Conservation (phyloP, 2,888 invertebrate genomes). For the Argynnis bischoffii region DNA sequence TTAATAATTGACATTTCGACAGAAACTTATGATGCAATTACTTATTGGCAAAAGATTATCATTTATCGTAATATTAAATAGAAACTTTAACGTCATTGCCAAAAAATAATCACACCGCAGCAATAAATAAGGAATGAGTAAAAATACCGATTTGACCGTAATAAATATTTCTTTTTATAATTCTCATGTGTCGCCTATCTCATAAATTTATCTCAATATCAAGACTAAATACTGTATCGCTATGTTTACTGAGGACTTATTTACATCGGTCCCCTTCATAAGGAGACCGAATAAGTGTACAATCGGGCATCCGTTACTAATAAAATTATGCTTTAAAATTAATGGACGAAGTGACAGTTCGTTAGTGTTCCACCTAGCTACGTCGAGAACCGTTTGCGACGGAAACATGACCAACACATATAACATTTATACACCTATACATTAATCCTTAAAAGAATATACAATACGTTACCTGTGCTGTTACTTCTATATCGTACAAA, state of each 20-base stretch:
- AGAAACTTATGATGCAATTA: conserved; percentile 44
- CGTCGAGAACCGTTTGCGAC: conserved; percentile 79
- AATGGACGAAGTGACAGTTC: conserved; percentile 82
- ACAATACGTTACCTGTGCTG: conserved; percentile 70
- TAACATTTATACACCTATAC: conserved; percentile 63
- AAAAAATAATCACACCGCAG: conserved; percentile 55
- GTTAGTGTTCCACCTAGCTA: conserved; percentile 79
- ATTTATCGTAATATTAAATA: conserved; percentile 34
- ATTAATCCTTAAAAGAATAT: conserved; percentile 76
- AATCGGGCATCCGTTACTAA: conserved; percentile 74
- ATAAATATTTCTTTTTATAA: conserved; percentile 70
- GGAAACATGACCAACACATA: conserved; percentile 78
- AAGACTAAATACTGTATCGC: conserved; percentile 67
- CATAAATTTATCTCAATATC: conserved; percentile 65
- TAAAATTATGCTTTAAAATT: conserved; percentile 80
- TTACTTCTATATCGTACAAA: conserved; percentile 72
- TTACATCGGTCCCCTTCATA: conserved; percentile 75
- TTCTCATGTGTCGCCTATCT: conserved; percentile 65
- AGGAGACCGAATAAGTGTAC: conserved; percentile 73
- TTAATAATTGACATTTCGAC: conserved; percentile 53
- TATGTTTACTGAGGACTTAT: conserved; percentile 70
- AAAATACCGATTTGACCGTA: conserved; percentile 43
- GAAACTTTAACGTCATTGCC: conserved; percentile 42
- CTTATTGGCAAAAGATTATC: conserved; percentile 39
- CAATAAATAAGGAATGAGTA: conserved; percentile 52